Evolutionary conservation across 1,140 invertebrate species (phyloP).

Genomic region (Araneus ventricosus): DNA sequence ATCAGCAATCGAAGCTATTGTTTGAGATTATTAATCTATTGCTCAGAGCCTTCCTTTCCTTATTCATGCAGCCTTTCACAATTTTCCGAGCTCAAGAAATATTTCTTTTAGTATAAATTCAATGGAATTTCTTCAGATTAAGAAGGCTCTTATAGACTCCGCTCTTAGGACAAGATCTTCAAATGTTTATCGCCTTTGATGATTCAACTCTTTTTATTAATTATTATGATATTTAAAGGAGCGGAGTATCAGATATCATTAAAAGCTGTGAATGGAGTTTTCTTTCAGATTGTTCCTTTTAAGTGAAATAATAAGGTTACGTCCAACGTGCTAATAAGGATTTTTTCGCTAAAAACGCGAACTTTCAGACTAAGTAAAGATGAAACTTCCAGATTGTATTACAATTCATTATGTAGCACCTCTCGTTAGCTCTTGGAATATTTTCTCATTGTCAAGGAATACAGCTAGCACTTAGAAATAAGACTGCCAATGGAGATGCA

Average conservation of each 20-base stretch:
- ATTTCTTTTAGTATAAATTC: constrained; percentile 31
- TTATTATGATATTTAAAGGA: constrained; percentile 38
- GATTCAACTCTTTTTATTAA: constrained; percentile 63
- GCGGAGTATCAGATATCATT: constrained; percentile 35
- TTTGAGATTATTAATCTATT: constrained; percentile 70
- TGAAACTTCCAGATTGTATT: not conserved
- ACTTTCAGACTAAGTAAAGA: not conserved
- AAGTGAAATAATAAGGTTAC: not conserved
- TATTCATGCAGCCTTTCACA: constrained; percentile 17
- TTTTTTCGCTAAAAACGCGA: constrained; percentile 1
- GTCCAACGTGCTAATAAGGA: not conserved
- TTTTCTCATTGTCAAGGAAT: not conserved
- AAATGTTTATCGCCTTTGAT: constrained; percentile 58
- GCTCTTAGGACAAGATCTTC: not conserved
- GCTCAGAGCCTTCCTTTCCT: not conserved
- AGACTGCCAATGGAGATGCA: too few relatives aligned
- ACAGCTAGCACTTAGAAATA: too few relatives aligned
- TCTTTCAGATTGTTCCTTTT: not conserved
- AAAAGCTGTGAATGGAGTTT: not conserved
- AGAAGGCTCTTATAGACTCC: not conserved
- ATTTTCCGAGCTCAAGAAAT: not conserved
- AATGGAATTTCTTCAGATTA: constrained; percentile 36
- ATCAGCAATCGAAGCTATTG: constrained; percentile 63
- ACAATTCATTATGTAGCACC: not conserved
- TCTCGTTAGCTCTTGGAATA: not conserved